Percentiles rank a stretch among this genome's conserved stretches.
phyloP scores from a whole-genome alignment of 2,888 invertebrate genomes.

The Lypha dubia region DNA sequence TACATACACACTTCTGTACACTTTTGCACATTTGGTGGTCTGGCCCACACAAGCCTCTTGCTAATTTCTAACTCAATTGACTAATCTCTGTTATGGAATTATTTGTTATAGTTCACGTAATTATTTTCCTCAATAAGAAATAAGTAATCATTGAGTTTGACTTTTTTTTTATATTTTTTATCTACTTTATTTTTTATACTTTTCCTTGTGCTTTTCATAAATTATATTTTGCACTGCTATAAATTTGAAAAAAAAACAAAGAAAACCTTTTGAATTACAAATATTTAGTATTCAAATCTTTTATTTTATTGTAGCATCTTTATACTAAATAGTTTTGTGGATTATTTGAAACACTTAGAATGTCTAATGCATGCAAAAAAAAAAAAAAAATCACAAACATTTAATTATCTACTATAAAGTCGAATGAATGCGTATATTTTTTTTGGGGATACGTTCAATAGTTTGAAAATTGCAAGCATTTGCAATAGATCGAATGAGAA shows the following conservation, averaged over 20 bases:
- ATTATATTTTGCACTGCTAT: conserved; percentile 61
- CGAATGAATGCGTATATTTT: conserved; percentile 37
- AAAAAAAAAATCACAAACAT: conserved; percentile 10
- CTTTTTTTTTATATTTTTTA: too few relatives aligned
- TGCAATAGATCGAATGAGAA: too few relatives aligned
- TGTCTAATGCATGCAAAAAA: conserved; percentile 54
- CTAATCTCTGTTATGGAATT: conserved; percentile 67
- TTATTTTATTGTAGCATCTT: conserved; percentile 30
- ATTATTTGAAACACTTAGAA: conserved; percentile 13
- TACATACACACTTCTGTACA: conserved; percentile 55
- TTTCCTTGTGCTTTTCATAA: conserved; percentile 40
- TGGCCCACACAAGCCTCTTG: conserved; percentile 54
- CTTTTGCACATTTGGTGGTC: conserved; percentile 68
- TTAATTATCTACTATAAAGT: neutral
- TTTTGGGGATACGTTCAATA: neutral
- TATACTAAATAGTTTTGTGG: conserved; percentile 15
- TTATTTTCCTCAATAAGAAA: conserved; percentile 11
- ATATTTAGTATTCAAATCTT: conserved; percentile 36
- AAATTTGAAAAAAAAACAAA: conserved; percentile 47
- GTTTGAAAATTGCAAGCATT: neutral
- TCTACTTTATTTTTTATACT: conserved; percentile 13
- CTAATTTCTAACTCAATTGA: conserved; percentile 67
- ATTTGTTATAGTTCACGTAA: conserved; percentile 43
- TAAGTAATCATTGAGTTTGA: conserved; percentile 46
- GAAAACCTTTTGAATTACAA: neutral